Evolutionary conservation across 2,888 invertebrate species (phyloP), one percentile per base, ranked within the genome.

Genomic region (Epsilonema sp.): DNA sequence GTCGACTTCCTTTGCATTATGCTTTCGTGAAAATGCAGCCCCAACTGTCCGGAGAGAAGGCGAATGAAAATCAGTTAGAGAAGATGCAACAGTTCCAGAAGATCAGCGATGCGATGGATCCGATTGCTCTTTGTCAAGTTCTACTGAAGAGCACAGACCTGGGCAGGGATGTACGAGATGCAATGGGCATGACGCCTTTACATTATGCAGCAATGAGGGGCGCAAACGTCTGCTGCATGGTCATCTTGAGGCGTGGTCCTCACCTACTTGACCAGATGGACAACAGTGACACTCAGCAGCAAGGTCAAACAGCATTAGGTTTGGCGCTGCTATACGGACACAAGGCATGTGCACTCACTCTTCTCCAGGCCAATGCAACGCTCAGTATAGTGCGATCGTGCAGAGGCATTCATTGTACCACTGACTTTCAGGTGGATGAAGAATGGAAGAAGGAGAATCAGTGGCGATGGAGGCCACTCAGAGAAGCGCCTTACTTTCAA

Each of bases 1-100:
- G 61, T 5, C 55, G 70, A 42, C 58, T 67, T 23, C 69, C 72
- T 3, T 58, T 73, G 21, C 72, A 72, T 56, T 70, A 71, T 55
- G 68, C 67, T 2, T 71, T 72, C 55, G 58, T 65, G 13, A 65
- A 65, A 51, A 62, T 63, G 43, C 56, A 57, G 26, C 56, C 53
- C 54, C 63, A 57, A 40, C 51, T 44, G 2, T 44, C 45, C 19
- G 54, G 50, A 40, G 44, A 42, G 8, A 56, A 57, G 26, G 56
- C 53, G 54, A 62, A 57, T 42, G 51, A 45, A 2, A 46, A 47
- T n/a, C 24, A 47, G 20, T n/a, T n/a, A n/a, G n/a, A n/a, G n/a
- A n/a, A n/a, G n/a, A n/a, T n/a, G n/a, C n/a, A n/a, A n/a, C n/a
- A n/a, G n/a, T n/a, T n/a, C n/a, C n/a, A n/a, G n/a, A 25, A 13